Evolutionary conservation across 2,113 vertebrate genomes (phyloP).

Genomic region (Hydrolagus affinis): DNA sequence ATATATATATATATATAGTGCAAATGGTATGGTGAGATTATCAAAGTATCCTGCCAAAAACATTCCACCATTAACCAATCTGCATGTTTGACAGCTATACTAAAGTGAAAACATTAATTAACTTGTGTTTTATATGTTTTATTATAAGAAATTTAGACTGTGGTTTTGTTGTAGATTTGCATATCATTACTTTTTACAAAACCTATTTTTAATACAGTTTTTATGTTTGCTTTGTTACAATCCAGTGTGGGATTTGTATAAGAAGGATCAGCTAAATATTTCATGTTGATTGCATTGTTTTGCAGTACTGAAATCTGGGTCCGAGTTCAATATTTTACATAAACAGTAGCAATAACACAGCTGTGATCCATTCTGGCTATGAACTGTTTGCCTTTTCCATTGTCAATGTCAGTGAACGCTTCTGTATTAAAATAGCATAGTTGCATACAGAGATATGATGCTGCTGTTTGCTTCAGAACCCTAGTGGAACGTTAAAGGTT

Average conservation of each 20-base stretch:
- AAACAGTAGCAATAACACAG: background rate
- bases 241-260: background rate
- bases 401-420: slow-evolving; percentile 11
- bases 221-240: background rate
- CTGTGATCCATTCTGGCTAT: slow-evolving; percentile 11
- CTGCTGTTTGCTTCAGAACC: background rate
- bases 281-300: background rate
- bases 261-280: background rate
- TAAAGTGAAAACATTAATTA: no score
- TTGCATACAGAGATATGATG: background rate
- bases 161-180: background rate
- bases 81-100: no score
- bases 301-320: background rate
- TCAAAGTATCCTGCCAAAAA: no score
- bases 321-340: background rate
- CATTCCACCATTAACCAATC: no score
- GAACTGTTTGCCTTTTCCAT: background rate
- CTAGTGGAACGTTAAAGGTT: background rate
- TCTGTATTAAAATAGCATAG: background rate
- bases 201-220: background rate
- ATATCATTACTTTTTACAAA: background rate
- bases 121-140: background rate
- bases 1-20: no score
- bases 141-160: background rate
- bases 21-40: no score